These are phyloP conservation scores for Campoplex capitator DNA, from an alignment of 2,888 invertebrate genomes.

Conservation along the genomic window DNA sequence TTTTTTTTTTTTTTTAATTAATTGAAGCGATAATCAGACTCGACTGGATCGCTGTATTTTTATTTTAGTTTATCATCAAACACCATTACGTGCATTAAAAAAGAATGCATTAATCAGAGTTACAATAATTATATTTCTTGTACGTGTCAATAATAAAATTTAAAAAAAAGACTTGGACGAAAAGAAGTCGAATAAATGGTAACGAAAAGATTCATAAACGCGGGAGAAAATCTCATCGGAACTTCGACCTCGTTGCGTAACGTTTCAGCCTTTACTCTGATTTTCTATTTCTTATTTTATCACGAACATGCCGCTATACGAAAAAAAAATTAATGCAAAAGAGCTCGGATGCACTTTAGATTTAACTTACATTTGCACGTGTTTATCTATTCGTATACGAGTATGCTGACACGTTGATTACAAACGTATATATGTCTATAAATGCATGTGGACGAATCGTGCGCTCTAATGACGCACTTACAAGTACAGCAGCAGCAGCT, in stretches of 20 bases:
- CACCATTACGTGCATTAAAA: neutral
- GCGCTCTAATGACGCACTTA: constrained; percentile 48
- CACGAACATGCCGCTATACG: neutral
- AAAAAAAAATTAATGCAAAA: neutral
- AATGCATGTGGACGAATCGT: constrained; percentile 4
- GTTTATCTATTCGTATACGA: neutral
- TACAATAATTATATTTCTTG: neutral
- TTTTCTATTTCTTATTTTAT: constrained; percentile 29
- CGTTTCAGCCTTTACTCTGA: constrained; percentile 33
- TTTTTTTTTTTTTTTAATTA: too few species aligned
- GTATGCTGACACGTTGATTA: neutral
- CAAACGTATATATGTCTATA: neutral
- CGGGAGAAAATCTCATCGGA: constrained; percentile 42
- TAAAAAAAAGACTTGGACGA: neutral
- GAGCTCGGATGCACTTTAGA: constrained; percentile 6
- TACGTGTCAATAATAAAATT: neutral
- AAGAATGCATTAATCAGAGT: neutral
- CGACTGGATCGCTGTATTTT: neutral
- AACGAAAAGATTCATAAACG: neutral
- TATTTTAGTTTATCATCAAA: neutral
- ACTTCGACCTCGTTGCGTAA: constrained; percentile 56
- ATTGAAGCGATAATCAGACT: neutral
- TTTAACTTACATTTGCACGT: neutral
- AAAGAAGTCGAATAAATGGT: constrained; percentile 1
- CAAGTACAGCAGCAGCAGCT: constrained; percentile 16